Base-by-base conservation (phyloP, 1,140 invertebrate genomes). In the Mizuhopecten yessoensis region DNA sequence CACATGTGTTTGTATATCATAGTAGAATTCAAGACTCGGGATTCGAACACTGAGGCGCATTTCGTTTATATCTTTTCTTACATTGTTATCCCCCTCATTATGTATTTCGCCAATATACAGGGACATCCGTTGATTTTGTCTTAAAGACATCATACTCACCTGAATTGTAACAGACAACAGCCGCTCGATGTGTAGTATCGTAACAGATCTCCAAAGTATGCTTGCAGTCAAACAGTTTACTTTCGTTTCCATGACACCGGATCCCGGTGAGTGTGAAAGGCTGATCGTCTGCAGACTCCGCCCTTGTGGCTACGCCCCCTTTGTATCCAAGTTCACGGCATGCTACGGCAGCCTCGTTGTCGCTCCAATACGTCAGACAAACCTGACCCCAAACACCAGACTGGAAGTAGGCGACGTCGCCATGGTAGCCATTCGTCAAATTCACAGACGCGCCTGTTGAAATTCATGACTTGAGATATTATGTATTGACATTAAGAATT, bases 301-400 rank as follows among this genome's bases (percentile, higher is more conserved):
- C 86, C 34, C 13, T 29, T 45, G 87, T 87, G n/a, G 91, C n/a
- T 0, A 94, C 90, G n/a, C 93, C 93, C 13, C 92, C 93, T 7
- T 34, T 23, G 57, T 93, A 93, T 5, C 94, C 94, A 13, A 94
- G 87, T 87, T 93, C 87, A 5, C 88, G 86, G 86, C 95, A 94
- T 7, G 93, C 90, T 10, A 94, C 94, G 34, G 86, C 86, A 10
- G 95, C 94, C 33, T 94, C 94, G 17, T 90, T 89, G 29, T 94
- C 93, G 45, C 90, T 89, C 93, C 94, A 95, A 9, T 90, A 90
- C 23, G 93, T 89, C 33, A 93, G 89, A 89, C 95, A 95, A 33
- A 94, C 92, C 34, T 93, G 94, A 5, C 95, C 95, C 89, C 92
- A 94, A 0, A 92, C 90, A 86, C 92, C 91, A 34, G 93, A 90